These are phyloP conservation scores for Chironomus riparius DNA, from an alignment of 2,888 invertebrate species.

Conservation along the genomic window DNA sequence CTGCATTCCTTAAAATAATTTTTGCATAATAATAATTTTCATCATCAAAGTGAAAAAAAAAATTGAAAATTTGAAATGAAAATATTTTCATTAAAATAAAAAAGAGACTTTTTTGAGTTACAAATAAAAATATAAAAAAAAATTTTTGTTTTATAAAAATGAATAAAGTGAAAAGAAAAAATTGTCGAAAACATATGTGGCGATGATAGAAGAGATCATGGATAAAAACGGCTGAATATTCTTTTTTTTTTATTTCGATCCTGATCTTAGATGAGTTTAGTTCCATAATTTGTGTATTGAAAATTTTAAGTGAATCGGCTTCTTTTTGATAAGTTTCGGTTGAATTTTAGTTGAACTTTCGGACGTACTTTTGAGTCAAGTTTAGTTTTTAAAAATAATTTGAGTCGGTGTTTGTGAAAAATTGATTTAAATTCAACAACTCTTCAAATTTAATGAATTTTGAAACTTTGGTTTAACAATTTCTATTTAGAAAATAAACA, in stretches of 20 bases:
- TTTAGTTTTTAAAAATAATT: too few relatives aligned
- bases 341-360: too few relatives aligned
- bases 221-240: conserved; percentile 13
- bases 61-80: too few relatives aligned
- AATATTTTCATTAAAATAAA: too few relatives aligned
- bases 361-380: too few relatives aligned
- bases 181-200: conserved; percentile 6
- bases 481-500: too few relatives aligned
- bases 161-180: conserved; percentile 4
- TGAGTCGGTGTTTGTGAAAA: too few relatives aligned
- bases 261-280: background rate
- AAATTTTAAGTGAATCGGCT: background rate
- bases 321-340: too few relatives aligned
- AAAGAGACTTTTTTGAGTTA: background rate
- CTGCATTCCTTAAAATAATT: conserved; percentile 10
- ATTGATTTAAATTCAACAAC: too few relatives aligned
- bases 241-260: background rate
- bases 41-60: background rate
- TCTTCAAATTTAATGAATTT: too few relatives aligned
- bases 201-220: conserved; percentile 15
- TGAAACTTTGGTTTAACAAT: too few relatives aligned
- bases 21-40: background rate
- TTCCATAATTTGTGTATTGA: too few relatives aligned
- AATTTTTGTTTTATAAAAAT: background rate
- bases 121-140: background rate